Percentiles rank a stretch among this genome's conserved stretches.
Evolutionary conservation across 2,797 vertebrate species (phyloP).

Genomic region (Molossus molossus): DNA sequence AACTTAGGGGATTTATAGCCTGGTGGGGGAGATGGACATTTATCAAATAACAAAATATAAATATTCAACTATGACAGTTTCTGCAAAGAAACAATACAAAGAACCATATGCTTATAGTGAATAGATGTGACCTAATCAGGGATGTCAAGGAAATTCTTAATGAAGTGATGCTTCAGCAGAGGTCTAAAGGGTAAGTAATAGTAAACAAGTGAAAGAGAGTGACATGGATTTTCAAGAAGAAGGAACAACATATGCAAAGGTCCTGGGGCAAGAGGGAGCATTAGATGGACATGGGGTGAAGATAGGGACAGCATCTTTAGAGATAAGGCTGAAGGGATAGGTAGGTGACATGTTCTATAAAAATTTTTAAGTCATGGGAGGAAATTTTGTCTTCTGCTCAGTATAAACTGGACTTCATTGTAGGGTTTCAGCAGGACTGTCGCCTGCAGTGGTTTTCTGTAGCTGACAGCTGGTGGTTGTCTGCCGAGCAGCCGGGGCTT

Average conservation of each 20-base stretch:
- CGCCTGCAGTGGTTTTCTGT: background rate
- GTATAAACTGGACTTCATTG: background rate
- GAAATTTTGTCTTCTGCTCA: background rate
- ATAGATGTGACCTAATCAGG: background rate
- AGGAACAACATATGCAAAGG: background rate
- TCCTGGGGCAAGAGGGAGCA: background rate
- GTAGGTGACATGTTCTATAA: background rate
- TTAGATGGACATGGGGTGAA: background rate
- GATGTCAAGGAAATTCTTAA: background rate
- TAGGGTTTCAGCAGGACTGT: background rate
- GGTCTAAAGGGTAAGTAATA: background rate
- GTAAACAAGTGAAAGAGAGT: background rate
- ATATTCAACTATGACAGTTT: background rate
- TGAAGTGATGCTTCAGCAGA: background rate
- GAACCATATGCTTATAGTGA: background rate
- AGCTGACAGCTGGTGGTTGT: background rate
- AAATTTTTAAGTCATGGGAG: background rate
- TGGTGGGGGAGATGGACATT: background rate
- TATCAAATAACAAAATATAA: background rate
- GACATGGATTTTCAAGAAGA: background rate
- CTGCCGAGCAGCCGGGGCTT: background rate
- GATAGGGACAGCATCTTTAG: background rate
- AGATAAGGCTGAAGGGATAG: background rate
- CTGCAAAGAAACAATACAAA: background rate
- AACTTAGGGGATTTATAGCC: background rate